Base-by-base conservation (phyloP, 2,888 invertebrate species). In the Harpagoxenus sublaevis region DNA sequence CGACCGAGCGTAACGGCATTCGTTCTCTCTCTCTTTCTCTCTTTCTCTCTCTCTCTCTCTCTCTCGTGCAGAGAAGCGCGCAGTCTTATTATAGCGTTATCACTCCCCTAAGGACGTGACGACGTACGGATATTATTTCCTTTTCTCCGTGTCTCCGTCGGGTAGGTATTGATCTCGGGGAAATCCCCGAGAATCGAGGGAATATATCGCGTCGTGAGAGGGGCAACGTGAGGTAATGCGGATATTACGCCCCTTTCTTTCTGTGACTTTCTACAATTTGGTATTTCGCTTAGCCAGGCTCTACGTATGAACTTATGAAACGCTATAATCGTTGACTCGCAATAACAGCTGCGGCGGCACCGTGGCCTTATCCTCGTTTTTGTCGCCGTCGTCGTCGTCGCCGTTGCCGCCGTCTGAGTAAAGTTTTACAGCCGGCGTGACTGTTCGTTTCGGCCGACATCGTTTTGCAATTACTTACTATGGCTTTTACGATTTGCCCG, bases 61-160 rank as follows among this genome's bases (percentile, higher is more conserved):
- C 65, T 39, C 71, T 15, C 63, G 18, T 18, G 35, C 10, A 51
- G 18, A 51, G 18, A 23, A 51, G 35, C 65, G 57, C 3, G 45
- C 79, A 57, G 70, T 48, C 79, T 79, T 79, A 70, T 79, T 79
- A 70, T 70, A 68, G 60, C 68, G 79, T 79, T 79, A 70, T 70
- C n/a, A 79, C 48, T 63, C 70, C 70, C 60, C 70, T 79, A 70
- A 70, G 70, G 70, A 79, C 70, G 57, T 68, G 70, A 68, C 60
- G 70, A 79, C 60, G 48, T 79, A 79, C 70, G 48, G 79, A 79
- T 79, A 79, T 79, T 79, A 79, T 79, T 70, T 79, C 70, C 70
- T 79, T 70, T 62, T 79, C 79, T 79, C 48, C 70, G 70, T 79
- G 60, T 79, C 79, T 60, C 62, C 70, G 70, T 35, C 48, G 79